Conservation (phyloP, 1,140 invertebrate genomes). For the Cryptotermes secundus region DNA sequence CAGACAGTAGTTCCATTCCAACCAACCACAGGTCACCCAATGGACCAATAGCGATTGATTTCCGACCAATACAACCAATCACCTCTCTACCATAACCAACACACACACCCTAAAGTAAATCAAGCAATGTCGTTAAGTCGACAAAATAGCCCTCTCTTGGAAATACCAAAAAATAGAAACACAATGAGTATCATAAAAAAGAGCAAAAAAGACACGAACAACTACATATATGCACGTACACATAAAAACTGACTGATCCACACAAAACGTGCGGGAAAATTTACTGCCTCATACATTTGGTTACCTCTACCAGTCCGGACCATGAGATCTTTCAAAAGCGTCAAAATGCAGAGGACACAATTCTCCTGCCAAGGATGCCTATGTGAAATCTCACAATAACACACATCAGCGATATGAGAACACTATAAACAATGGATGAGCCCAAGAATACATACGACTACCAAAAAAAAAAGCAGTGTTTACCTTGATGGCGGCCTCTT, state of each 20-base stretch:
- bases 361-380: neutral
- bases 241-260: neutral
- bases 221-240: neutral
- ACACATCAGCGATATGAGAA: neutral
- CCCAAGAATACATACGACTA: neutral
- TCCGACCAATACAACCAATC: slow-evolving; percentile 11
- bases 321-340: neutral
- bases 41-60: slow-evolving; percentile 10
- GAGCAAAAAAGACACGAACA: neutral
- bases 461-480: neutral
- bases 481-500: slow-evolving; percentile 42
- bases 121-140: slow-evolving; percentile 18
- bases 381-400: slow-evolving; percentile 2
- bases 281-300: neutral
- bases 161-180: neutral
- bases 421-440: neutral
- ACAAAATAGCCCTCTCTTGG: neutral
- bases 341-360: slow-evolving; percentile 7
- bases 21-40: slow-evolving; percentile 14
- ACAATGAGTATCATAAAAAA: neutral
- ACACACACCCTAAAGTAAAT: slow-evolving; percentile 19
- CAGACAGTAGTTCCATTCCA: slow-evolving; percentile 12
- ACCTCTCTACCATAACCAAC: slow-evolving; percentile 18
- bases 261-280: neutral
- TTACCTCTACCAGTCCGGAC: neutral